Evolutionary conservation across 2,888 invertebrate species (phyloP).

Genomic region (Xanthostigma xanthostigma): DNA sequence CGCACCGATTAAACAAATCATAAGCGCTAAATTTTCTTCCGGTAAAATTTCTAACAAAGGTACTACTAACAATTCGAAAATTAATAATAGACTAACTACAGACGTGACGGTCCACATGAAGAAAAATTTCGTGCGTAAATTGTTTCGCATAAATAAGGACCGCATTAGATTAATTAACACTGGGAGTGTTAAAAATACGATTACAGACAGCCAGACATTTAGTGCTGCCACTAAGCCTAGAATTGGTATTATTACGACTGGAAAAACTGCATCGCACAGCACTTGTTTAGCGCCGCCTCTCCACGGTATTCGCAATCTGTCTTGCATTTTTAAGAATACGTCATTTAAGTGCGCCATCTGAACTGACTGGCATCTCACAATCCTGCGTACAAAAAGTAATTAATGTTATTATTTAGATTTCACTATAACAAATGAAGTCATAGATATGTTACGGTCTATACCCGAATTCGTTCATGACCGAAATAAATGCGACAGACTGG

Average conservation of each 20-base stretch:
- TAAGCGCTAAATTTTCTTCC: constrained; percentile 44
- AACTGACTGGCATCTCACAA: constrained; percentile 24
- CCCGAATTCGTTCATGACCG: no score
- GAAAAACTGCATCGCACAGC: constrained; percentile 32
- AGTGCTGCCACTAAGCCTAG: constrained; percentile 32
- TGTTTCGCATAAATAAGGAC: constrained; percentile 15
- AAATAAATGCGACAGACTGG: no score
- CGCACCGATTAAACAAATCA: constrained; percentile 32
- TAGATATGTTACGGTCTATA: no score
- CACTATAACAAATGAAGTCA: no score
- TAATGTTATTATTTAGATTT: not conserved
- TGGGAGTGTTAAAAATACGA: constrained; percentile 17
- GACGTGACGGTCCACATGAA: constrained; percentile 60
- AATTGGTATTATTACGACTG: constrained; percentile 32
- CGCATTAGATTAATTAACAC: constrained; percentile 18
- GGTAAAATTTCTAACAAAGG: constrained; percentile 53
- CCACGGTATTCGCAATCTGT: constrained; percentile 42
- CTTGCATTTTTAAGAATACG: constrained; percentile 33
- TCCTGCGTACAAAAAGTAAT: constrained; percentile 21
- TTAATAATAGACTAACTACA: constrained; percentile 42
- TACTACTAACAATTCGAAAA: constrained; percentile 58
- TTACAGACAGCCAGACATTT: constrained; percentile 25
- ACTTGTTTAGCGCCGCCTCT: constrained; percentile 39
- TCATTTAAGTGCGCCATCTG: constrained; percentile 21
- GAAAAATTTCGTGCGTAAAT: constrained; percentile 53